Percentiles rank a stretch among this genome's conserved stretches.
Evolutionary conservation across 2,113 vertebrate species (phyloP).

Genomic region (Anoplopoma fimbria): DNA sequence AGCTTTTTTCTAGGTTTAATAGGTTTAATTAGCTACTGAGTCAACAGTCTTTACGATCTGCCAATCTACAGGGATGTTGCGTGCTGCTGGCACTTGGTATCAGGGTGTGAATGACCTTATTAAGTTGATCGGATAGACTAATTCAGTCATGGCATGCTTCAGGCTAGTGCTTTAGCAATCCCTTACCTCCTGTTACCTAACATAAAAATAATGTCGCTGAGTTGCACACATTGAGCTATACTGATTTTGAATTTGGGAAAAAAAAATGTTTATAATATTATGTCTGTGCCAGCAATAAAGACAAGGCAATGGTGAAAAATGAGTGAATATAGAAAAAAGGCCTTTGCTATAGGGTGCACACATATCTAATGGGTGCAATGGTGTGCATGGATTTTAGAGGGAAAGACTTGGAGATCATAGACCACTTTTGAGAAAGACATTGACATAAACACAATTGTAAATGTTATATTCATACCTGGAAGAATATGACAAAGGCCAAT

Average conservation of each 20-base stretch:
- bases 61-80: background rate
- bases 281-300: background rate
- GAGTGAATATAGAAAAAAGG: background rate
- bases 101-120: slow-evolving; percentile 80
- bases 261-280: background rate
- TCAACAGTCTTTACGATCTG: background rate
- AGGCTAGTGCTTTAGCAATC: background rate
- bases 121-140: background rate
- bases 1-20: background rate
- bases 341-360: background rate
- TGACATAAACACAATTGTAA: slow-evolving; percentile 4
- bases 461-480: slow-evolving; percentile 87
- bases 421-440: background rate
- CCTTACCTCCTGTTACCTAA: too few relatives aligned
- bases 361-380: slow-evolving; percentile 86
- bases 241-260: too few relatives aligned
- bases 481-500: slow-evolving; percentile 96
- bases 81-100: too few relatives aligned
- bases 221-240: too few relatives aligned
- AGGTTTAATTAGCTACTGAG: background rate
- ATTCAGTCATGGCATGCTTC: background rate
- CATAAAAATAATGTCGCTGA: too few relatives aligned
- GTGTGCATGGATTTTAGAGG: slow-evolving; percentile 90
- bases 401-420: slow-evolving; percentile 86
- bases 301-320: background rate